Percentiles rank a stretch among this genome's conserved stretches.
These are phyloP conservation scores for Motacilla alba DNA, from an alignment of 2,113 vertebrate species.

Conservation along the genomic window DNA sequence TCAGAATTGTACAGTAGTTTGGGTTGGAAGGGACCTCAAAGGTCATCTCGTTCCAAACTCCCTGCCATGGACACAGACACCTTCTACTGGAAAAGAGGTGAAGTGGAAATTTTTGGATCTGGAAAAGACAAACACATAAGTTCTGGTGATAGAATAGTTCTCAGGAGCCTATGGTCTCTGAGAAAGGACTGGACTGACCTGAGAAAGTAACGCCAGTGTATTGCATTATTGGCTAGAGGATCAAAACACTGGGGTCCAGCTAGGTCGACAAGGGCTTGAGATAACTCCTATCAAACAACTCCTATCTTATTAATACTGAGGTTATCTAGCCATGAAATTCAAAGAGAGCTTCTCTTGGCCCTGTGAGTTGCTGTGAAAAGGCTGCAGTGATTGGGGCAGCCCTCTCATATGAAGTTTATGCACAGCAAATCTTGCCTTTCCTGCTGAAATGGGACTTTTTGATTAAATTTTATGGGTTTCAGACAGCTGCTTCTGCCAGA, in stretches of 20 bases:
- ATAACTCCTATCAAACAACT: not conserved
- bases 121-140: not conserved
- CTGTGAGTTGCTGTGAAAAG: not conserved
- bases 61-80: not conserved
- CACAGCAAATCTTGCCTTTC: not conserved
- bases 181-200: not conserved
- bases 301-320: not conserved
- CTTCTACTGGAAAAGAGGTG: not conserved
- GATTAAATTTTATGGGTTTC: not conserved
- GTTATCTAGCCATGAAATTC: not conserved
- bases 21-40: not conserved
- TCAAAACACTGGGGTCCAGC: not conserved
- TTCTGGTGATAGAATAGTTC: not conserved
- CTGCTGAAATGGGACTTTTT: not conserved
- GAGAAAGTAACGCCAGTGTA: not conserved
- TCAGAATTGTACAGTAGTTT: not conserved
- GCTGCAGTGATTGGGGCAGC: not conserved
- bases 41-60: fast-evolving
- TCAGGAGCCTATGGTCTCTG: not conserved
- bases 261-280: not conserved
- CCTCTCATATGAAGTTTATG: not conserved
- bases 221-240: not conserved
- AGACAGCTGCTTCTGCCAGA: not conserved
- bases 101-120: not conserved
- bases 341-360: not conserved